Conservation (phyloP, 2,888 invertebrate genomes). For the Drosophila recens region DNA sequence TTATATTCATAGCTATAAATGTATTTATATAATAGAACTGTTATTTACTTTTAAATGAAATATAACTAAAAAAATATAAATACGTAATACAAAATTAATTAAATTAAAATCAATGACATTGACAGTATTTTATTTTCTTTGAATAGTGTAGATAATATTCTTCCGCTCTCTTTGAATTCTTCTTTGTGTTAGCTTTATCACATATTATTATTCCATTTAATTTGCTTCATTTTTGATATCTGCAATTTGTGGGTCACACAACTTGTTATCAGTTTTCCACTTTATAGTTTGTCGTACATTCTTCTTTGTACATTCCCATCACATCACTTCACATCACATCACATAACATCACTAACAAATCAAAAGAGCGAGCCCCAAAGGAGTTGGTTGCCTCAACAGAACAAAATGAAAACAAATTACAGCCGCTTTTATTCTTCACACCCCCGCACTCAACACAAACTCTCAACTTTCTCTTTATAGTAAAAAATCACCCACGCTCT, state of each 20-base stretch:
- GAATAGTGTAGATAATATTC: neutral
- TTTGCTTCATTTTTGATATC: conserved; percentile 19
- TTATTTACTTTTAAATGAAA: neutral
- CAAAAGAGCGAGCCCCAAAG: conserved; percentile 61
- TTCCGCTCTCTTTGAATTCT: neutral
- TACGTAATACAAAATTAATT: neutral
- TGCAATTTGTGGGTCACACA: neutral
- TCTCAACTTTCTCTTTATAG: conserved; percentile 10
- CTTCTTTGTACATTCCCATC: conserved; percentile 26
- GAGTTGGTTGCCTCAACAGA: conserved; percentile 40
- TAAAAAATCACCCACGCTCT: conserved; percentile 14
- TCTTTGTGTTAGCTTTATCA: neutral
- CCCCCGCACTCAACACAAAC: neutral
- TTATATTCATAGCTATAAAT: too few species aligned
- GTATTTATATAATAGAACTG: too few species aligned
- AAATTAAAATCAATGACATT: neutral
- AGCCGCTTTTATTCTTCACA: neutral
- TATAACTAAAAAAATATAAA: neutral
- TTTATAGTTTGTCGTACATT: neutral
- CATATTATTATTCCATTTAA: neutral
- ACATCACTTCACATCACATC: conserved; percentile 17
- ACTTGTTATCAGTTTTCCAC: conserved; percentile 27
- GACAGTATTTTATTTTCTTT: too few species aligned
- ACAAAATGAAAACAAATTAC: conserved; percentile 70
- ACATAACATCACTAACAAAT: conserved; percentile 47